Evolutionary conservation across 2,888 invertebrate genomes (phyloP).

Genomic region (Caenorhabditis sulstoni): DNA sequence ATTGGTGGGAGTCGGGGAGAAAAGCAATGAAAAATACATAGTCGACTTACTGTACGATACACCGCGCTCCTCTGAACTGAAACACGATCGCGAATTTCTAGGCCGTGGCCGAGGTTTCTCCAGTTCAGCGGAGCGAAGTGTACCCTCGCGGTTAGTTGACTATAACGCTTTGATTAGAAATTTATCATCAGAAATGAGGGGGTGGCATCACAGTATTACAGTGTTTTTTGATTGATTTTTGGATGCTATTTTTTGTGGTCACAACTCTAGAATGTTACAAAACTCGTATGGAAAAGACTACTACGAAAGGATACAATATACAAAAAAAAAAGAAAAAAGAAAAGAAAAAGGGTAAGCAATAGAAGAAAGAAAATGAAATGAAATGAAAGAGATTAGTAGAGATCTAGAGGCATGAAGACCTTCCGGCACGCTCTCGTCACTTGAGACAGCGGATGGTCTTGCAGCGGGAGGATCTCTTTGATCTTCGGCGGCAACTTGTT

Average conservation of each 20-base stretch:
- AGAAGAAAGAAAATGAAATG: constrained; percentile 3
- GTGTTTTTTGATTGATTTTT: not conserved
- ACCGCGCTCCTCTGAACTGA: too few species aligned
- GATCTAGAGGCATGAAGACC: constrained; percentile 76
- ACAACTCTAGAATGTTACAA: constrained; percentile 18
- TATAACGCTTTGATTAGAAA: not conserved
- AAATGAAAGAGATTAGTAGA: constrained; percentile 54
- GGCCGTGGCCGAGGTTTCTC: too few species aligned
- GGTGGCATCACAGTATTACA: constrained; percentile 16
- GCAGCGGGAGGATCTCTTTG: constrained; percentile 67
- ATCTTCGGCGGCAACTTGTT: constrained; percentile 74
- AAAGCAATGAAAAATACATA: not conserved
- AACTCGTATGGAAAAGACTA: constrained; percentile 9
- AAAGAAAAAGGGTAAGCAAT: not conserved
- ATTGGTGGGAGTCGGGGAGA: not conserved
- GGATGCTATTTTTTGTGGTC: constrained; percentile 30
- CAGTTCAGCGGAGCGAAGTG: too few species aligned
- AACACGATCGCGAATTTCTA: not conserved
- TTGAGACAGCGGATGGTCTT: constrained; percentile 71
- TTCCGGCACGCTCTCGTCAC: constrained; percentile 74
- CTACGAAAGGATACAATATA: constrained; percentile 12
- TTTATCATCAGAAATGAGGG: constrained; percentile 10
- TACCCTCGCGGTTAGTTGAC: too few species aligned
- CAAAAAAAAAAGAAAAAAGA: not conserved
- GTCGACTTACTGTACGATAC: too few species aligned